A percentile compares a stretch with the other conserved stretches of the same genome.
phyloP scores from a whole-genome alignment of 2,888 invertebrate genomes.

The Dolichopus griseipennis region DNA sequence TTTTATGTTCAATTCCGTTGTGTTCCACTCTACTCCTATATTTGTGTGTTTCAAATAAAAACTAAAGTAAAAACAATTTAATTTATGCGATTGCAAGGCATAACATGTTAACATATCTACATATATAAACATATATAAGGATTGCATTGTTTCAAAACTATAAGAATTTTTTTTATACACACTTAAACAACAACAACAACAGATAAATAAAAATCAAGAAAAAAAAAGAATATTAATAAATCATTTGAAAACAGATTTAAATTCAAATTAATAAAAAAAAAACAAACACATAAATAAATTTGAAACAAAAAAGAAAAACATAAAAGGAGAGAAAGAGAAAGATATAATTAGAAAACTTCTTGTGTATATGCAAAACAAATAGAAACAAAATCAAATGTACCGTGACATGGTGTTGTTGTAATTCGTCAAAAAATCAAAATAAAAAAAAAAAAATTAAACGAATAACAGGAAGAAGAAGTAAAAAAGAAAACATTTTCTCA shows the following conservation, averaged over 20 bases:
- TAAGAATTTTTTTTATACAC: too few species aligned
- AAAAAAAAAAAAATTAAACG: neutral
- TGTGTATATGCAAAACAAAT: neutral
- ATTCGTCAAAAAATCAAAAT: neutral
- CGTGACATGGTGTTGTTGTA: neutral
- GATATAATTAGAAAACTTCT: neutral
- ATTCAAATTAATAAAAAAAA: neutral
- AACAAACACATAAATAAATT: neutral
- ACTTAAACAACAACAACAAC: neutral
- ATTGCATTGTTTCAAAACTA: neutral
- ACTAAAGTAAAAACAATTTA: neutral
- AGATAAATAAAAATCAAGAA: neutral
- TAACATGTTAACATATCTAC: neutral
- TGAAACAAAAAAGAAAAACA: neutral
- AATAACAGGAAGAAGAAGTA: neutral
- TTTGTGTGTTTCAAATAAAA: neutral
- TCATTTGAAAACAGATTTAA: neutral
- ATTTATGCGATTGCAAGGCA: neutral
- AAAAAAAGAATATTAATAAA: neutral
- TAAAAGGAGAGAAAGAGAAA: neutral
- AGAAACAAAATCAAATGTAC: neutral
- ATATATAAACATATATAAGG: neutral
- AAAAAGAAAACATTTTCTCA: too few species aligned
- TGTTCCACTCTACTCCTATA: too few species aligned
- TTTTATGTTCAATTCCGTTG: too few species aligned